These are phyloP conservation scores for Tenualosa thibaudeaui DNA, from an alignment of 2,797 vertebrate species.

Conservation along the genomic window DNA sequence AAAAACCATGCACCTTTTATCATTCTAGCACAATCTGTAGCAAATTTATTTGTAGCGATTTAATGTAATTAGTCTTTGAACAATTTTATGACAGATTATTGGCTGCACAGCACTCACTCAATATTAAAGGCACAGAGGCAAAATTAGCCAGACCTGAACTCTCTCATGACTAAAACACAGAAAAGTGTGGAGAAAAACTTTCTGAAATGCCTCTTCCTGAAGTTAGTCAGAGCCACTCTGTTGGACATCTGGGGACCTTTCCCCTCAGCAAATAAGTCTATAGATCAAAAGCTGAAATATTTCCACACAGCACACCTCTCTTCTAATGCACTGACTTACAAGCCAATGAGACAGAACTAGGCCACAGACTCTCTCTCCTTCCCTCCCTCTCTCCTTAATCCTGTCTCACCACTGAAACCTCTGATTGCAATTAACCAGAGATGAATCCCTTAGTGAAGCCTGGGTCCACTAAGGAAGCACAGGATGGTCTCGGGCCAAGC, in stretches of 20 bases:
- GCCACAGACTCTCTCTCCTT: not conserved
- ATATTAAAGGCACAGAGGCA: not conserved
- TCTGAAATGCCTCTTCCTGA: not conserved
- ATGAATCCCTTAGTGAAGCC: conserved; percentile 18
- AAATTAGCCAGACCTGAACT: not conserved
- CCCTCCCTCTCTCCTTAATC: conserved; percentile 24
- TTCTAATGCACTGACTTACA: conserved; percentile 40
- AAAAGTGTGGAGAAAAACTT: not conserved
- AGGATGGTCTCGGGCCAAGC: conserved; percentile 21
- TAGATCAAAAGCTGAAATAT: conserved; percentile 27
- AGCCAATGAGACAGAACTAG: conserved; percentile 39
- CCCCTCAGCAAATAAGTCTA: not conserved
- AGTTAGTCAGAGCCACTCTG: not conserved
- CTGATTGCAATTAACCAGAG: conserved; percentile 28
- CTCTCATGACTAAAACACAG: not conserved
- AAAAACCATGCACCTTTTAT: not conserved
- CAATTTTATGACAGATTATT: not conserved
- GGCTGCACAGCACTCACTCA: not conserved
- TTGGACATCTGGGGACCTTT: conserved; percentile 21
- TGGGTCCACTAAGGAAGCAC: conserved; percentile 6
- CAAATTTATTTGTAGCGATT: not conserved
- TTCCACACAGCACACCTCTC: conserved; percentile 29
- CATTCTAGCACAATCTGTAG: not conserved
- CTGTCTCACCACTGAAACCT: not conserved
- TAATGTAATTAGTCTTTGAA: conserved; percentile 12